These are phyloP conservation scores for Delphinapterus leucas DNA, from an alignment of 2,113 vertebrate species.

Conservation along the genomic window DNA sequence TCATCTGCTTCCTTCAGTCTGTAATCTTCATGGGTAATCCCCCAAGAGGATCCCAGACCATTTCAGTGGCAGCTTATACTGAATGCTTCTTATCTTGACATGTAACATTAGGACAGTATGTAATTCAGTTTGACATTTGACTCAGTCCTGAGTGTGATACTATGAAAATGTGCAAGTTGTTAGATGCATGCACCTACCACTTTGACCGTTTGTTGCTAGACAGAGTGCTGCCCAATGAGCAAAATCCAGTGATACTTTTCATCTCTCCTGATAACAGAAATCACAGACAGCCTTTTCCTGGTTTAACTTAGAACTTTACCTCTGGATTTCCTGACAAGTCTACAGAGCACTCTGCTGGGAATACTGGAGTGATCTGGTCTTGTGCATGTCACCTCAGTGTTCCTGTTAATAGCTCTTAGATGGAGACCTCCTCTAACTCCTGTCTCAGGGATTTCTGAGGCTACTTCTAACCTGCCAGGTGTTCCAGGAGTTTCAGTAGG, in stretches of 20 bases:
- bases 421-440: neutral
- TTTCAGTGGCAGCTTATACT: neutral
- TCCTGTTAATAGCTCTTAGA: neutral
- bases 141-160: neutral
- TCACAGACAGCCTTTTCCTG: neutral
- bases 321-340: neutral
- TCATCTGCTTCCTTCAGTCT: neutral
- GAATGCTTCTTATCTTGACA: neutral
- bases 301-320: neutral
- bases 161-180: neutral
- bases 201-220: neutral
- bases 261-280: neutral
- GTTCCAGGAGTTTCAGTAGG: neutral
- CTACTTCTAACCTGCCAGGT: neutral
- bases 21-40: neutral
- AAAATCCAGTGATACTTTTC: neutral
- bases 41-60: neutral
- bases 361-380: neutral
- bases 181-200: neutral
- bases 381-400: neutral
- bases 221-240: neutral
- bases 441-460: neutral
- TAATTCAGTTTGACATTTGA: neutral
- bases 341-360: neutral
- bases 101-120: neutral